Conservation (phyloP, 2,888 invertebrate genomes). For the Tanypteryx hageni region DNA sequence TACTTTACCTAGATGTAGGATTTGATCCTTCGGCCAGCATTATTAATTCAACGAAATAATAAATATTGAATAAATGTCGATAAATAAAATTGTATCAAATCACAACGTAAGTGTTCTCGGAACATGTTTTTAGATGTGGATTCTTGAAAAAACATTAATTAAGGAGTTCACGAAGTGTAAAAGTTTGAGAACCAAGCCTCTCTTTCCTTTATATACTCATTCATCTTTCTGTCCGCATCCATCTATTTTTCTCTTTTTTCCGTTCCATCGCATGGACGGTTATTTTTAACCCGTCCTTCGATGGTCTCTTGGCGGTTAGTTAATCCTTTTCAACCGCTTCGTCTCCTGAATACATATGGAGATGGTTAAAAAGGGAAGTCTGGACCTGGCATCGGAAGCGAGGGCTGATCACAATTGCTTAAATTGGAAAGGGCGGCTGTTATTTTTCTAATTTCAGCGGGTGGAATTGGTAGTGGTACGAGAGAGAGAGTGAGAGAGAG, state of each 20-base stretch:
- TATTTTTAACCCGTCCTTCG: background rate
- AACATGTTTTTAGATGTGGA: no score
- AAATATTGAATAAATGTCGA: no score
- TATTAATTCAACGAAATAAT: no score
- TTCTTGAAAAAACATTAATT: no score
- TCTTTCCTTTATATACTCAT: no score
- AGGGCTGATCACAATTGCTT: background rate
- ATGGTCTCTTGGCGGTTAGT: background rate
- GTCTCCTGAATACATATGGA: conserved; percentile 21
- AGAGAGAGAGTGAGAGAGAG: no score
- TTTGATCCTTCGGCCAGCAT: no score
- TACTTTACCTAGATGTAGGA: no score
- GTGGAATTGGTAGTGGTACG: background rate
- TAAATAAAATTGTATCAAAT: no score
- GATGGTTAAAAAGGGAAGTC: background rate
- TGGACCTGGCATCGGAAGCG: background rate
- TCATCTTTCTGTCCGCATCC: conserved; percentile 9
- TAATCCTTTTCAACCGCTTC: background rate
- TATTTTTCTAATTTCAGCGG: background rate
- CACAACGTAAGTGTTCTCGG: no score
- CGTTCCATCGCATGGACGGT: background rate
- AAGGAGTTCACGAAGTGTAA: no score
- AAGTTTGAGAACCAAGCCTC: no score
- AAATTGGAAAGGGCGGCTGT: conserved; percentile 22
- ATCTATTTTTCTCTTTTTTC: background rate